Conservation (phyloP, 2,113 vertebrate species). For the Lycaon pictus region DNA sequence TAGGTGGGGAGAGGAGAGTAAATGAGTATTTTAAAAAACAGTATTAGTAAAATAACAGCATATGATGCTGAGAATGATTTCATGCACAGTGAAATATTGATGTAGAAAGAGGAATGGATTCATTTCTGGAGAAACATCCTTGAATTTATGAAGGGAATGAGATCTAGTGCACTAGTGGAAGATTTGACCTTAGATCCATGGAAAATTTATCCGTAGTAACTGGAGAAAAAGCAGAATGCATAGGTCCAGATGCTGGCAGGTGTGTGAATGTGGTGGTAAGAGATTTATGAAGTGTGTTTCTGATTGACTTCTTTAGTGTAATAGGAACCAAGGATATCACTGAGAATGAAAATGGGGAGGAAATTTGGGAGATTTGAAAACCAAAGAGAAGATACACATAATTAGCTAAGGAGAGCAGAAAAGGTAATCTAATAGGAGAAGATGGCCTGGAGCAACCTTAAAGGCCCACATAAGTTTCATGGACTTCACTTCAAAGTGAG, state of each 20-base stretch:
- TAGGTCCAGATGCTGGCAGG: background rate
- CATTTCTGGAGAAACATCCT: background rate
- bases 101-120: background rate
- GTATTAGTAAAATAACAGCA: background rate
- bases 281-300: background rate
- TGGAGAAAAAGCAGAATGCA: background rate
- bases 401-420: background rate
- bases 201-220: background rate
- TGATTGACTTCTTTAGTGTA: slow-evolving; percentile 27
- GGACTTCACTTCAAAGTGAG: background rate
- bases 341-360: slow-evolving; percentile 24
- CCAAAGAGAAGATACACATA: background rate
- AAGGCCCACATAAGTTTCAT: background rate
- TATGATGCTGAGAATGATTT: background rate
- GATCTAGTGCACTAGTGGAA: background rate
- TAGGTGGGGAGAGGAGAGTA: background rate
- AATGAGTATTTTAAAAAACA: background rate
- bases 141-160: background rate
- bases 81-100: background rate
- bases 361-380: background rate
- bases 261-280: background rate
- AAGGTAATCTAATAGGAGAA: background rate
- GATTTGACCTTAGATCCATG: background rate
- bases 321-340: background rate
- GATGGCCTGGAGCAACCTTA: background rate